Conservation (phyloP, 2,113 vertebrate species). For the Colius striatus region DNA sequence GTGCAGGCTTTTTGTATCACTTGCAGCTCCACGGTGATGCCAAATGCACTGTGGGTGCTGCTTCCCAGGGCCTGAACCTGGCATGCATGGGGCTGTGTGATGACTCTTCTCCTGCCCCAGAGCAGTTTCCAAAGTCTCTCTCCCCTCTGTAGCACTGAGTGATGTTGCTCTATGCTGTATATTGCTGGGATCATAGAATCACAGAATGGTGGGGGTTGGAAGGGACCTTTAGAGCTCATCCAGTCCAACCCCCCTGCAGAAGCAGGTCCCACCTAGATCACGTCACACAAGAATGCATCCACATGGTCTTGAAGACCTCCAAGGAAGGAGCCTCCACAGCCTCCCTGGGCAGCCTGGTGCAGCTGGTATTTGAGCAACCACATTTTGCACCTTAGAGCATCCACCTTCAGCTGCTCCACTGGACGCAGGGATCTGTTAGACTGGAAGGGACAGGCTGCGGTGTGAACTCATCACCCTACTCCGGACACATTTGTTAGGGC, state of each 20-base stretch:
- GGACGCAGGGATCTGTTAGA: accelerated
- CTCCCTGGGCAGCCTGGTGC: too few relatives aligned
- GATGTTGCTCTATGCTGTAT: neutral
- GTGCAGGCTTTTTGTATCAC: neutral
- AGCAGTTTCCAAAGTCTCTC: accelerated
- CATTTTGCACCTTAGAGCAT: neutral
- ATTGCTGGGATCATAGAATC: neutral
- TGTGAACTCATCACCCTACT: neutral
- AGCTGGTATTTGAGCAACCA: neutral
- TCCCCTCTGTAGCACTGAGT: neutral
- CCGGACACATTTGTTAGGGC: neutral
- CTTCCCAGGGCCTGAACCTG: neutral
- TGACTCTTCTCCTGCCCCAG: neutral
- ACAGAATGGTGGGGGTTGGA: too few relatives aligned
- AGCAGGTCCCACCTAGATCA: too few relatives aligned
- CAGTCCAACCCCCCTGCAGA: too few relatives aligned
- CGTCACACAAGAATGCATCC: too few relatives aligned
- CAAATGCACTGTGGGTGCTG: neutral
- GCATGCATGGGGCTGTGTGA: accelerated
- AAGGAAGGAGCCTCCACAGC: too few relatives aligned
- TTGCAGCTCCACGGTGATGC: neutral
- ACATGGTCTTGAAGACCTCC: too few relatives aligned
- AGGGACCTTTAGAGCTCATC: too few relatives aligned
- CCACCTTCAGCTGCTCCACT: neutral
- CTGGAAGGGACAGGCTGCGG: neutral